Base-by-base conservation (phyloP, 2,888 invertebrate genomes). In the Drosophila birchii region DNA sequence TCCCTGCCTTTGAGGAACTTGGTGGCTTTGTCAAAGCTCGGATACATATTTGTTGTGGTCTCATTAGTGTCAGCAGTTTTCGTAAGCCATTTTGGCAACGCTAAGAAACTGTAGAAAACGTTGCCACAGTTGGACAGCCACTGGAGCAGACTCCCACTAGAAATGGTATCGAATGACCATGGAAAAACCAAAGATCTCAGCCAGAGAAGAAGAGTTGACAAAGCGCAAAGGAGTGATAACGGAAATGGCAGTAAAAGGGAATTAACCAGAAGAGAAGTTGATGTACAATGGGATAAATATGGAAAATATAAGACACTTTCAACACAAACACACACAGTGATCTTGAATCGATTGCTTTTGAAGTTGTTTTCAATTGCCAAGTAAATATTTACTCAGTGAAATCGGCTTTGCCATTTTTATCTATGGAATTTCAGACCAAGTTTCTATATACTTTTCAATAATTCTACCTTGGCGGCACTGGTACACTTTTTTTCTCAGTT, bases 11-110 rank as follows among this genome's bases (percentile, higher is more conserved):
- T 44, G 62, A 38, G 45, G 57, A 62, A 62, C 57, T 61, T 44
- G 49, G 41, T 47, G 72, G 69, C 75, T 79, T 74, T 75, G 73
- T 75, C 80, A 73, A 73, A 18, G 67, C 76, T 69, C 62, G 12
- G 26, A 60, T 73, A 78, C 84, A 81, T 81, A 81, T 84, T 51
- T 53, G 18, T 43, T 43, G 84, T 77, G 80, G 86, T 78, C 84
- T 84, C 84, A 84, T 84, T 84, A 84, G 81, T 79, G 86, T 84
- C 86, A 79, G 75, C 57, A 57, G 68, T 58, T 64, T 63, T 56
- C 8, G 11, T 41, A 49, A 47, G 45, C 18, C 26, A 74, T 71
- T 77, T 78, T 36, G 51, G 43, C 51, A 32, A 56, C 7, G 16
- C 38, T 5, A 53, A 54, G 47, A 67, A 20, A 45, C 61, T 39